A percentile compares a stretch with the other conserved stretches of the same genome.
phyloP scores from a whole-genome alignment of 2,113 vertebrate species.

The Myxocyprinus asiaticus region DNA sequence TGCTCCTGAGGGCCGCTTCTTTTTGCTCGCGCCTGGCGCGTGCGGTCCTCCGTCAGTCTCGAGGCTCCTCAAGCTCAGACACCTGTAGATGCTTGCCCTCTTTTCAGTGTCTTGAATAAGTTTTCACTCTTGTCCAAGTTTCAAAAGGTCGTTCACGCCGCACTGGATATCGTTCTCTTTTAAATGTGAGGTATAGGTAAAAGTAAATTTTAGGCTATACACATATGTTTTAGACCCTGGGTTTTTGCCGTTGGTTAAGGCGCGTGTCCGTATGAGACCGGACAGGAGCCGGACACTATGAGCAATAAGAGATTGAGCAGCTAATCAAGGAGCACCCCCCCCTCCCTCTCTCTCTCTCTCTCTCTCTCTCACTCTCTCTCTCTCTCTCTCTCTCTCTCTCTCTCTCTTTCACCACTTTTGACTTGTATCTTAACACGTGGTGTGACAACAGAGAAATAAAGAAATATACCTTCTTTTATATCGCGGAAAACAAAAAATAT shows the following conservation, averaged over 20 bases:
- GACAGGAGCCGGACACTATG: slow-evolving; percentile 54
- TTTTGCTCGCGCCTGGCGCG: slow-evolving; percentile 35
- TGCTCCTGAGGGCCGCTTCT: slow-evolving; percentile 12
- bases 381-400: slow-evolving; percentile 9
- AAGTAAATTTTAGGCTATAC: not conserved
- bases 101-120: not conserved
- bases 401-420: slow-evolving; percentile 30
- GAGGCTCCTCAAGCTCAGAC: not conserved
- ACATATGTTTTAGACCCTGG: not conserved
- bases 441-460: not conserved
- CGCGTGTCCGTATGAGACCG: slow-evolving; percentile 19
- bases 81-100: slow-evolving; percentile 23
- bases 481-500: not conserved
- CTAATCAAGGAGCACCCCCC: slow-evolving; percentile 74
- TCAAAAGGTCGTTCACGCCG: not conserved
- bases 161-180: not conserved
- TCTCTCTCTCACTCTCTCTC: slow-evolving; percentile 35
- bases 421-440: slow-evolving; percentile 19
- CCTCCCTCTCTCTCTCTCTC: slow-evolving; percentile 42
- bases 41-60: slow-evolving; percentile 20
- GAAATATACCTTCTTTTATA: too few species aligned
- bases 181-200: not conserved
- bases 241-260: not conserved
- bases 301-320: slow-evolving; percentile 61
- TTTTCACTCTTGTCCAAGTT: not conserved